Evolutionary conservation across 2,797 vertebrate genomes (phyloP).

Genomic region (Halcyon leucocephala): DNA sequence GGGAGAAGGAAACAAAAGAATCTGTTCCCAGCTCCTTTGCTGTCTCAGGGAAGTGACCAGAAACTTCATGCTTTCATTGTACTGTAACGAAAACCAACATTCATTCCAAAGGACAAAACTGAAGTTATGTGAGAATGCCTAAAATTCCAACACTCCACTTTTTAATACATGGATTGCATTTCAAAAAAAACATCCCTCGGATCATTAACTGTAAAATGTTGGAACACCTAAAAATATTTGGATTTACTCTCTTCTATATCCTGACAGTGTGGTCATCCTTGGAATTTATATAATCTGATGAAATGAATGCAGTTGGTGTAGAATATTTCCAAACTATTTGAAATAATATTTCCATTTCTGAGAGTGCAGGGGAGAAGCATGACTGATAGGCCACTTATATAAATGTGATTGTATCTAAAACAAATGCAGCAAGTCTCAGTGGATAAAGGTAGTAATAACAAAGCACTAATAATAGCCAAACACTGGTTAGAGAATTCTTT

Average conservation of each 20-base stretch:
- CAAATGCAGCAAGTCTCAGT: background rate
- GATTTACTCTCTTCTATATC: background rate
- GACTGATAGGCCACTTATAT: background rate
- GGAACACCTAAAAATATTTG: background rate
- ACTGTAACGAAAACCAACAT: background rate
- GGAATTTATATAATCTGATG: background rate
- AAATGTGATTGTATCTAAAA: conserved; percentile 7
- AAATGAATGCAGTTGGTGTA: background rate
- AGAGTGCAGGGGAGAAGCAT: background rate
- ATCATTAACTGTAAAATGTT: background rate
- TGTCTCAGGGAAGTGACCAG: background rate
- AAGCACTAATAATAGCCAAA: conserved; percentile 10
- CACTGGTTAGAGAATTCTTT: background rate
- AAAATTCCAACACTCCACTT: background rate
- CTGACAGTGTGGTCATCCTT: background rate
- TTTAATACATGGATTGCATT: background rate
- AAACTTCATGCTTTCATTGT: background rate
- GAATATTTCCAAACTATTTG: background rate
- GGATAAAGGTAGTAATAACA: background rate
- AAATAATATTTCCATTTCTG: background rate
- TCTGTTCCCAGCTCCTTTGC: background rate
- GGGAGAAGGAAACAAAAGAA: background rate
- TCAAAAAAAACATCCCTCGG: background rate
- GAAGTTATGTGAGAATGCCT: background rate
- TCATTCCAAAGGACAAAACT: background rate